Conservation (phyloP, 2,113 vertebrate genomes). For the Seriola aureovittata region DNA sequence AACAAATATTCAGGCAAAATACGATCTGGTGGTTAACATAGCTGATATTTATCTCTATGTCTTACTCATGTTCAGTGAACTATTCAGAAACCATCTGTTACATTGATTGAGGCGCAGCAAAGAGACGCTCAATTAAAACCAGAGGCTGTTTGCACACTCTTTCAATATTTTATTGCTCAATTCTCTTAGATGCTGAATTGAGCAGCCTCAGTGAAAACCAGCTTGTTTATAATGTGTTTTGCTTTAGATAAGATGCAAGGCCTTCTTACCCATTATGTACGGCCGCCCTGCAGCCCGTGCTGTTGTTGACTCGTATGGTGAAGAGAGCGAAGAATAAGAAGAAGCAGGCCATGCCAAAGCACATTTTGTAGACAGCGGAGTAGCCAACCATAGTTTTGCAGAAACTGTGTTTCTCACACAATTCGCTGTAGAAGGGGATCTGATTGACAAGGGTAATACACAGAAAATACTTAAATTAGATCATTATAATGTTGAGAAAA, state of each 20-base stretch:
- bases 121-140: too few relatives aligned
- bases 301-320: slow-evolving; percentile 90
- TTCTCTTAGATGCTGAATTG: too few relatives aligned
- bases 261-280: slow-evolving; percentile 94
- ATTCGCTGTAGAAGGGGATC: slow-evolving; percentile 90
- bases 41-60: neutral
- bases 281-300: slow-evolving; percentile 91
- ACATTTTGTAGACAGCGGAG: slow-evolving; percentile 95
- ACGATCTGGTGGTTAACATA: neutral
- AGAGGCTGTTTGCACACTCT: too few relatives aligned
- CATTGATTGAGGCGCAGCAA: too few relatives aligned
- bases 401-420: slow-evolving; percentile 85
- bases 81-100: neutral
- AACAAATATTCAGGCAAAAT: neutral
- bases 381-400: slow-evolving; percentile 95
- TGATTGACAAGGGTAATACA: slow-evolving; percentile 69
- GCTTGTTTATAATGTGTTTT: neutral
- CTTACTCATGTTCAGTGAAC: neutral
- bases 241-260: neutral
- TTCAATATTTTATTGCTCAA: too few relatives aligned
- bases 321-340: slow-evolving; percentile 92
- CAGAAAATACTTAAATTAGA: slow-evolving; percentile 45
- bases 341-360: slow-evolving; percentile 98
- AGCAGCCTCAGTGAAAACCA: neutral
- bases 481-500: slow-evolving; percentile 21